A percentile compares a stretch with the other conserved stretches of the same genome.
These are phyloP conservation scores for Agrochola lychnidis DNA, from an alignment of 2,888 invertebrate genomes.

Conservation along the genomic window DNA sequence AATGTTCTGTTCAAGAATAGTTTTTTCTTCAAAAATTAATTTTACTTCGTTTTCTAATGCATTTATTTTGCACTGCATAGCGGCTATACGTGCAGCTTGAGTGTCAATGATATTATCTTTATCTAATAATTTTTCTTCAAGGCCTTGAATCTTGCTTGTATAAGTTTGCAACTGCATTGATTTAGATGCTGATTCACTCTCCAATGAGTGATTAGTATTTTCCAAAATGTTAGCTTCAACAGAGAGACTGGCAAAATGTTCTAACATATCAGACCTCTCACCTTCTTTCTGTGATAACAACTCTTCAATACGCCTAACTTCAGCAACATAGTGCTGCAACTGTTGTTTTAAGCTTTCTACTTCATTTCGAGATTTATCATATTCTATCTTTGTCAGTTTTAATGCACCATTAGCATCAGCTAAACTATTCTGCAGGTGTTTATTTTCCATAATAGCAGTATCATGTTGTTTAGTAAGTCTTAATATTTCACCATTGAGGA, in stretches of 20 bases:
- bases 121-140: conserved; percentile 92
- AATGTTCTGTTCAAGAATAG: conserved; percentile 84
- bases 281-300: conserved; percentile 94
- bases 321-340: conserved; percentile 95
- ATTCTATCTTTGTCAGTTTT: conserved; percentile 91
- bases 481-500: conserved; percentile 91
- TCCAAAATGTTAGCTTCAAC: conserved; percentile 94
- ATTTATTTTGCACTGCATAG: conserved; percentile 83
- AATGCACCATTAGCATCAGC: conserved; percentile 92
- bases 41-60: conserved; percentile 86
- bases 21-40: conserved; percentile 85
- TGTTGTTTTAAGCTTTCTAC: conserved; percentile 94
- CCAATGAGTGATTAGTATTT: conserved; percentile 95
- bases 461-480: conserved; percentile 90
- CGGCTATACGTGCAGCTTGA: conserved; percentile 81
- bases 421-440: conserved; percentile 94
- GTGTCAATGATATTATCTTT: conserved; percentile 85
- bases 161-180: conserved; percentile 90
- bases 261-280: conserved; percentile 95
- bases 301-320: conserved; percentile 95
- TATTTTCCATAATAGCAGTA: conserved; percentile 92
- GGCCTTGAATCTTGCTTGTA: conserved; percentile 87
- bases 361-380: conserved; percentile 93
- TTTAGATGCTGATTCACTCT: conserved; percentile 94
- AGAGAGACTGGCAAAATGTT: conserved; percentile 94